Conservation (phyloP, 2,113 vertebrate genomes). For the Rana temporaria region DNA sequence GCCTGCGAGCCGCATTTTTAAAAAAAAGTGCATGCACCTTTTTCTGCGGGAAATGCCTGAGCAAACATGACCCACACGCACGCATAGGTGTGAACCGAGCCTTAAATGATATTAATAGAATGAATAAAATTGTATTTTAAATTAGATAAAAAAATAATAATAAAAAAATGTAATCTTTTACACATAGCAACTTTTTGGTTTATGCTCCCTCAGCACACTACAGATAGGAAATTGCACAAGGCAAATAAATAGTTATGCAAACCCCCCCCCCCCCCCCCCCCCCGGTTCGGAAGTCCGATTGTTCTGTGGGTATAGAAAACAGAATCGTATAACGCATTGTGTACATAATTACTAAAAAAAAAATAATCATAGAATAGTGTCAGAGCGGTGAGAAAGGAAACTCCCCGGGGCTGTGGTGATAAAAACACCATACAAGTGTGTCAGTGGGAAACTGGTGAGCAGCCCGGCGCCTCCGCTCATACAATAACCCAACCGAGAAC, state of each 20-base stretch:
- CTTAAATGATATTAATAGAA: too few relatives aligned
- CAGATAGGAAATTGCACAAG: not conserved
- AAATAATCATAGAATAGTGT: not conserved
- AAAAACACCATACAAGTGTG: constrained; percentile 45
- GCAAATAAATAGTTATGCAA: constrained; percentile 1
- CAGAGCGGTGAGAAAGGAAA: constrained; percentile 8
- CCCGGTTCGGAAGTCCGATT: not conserved
- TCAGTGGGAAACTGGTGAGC: constrained; percentile 50
- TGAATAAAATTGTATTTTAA: too few relatives aligned
- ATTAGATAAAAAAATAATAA: too few relatives aligned
- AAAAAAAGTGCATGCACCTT: too few relatives aligned
- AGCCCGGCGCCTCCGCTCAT: constrained; percentile 57
- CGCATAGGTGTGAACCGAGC: too few relatives aligned
- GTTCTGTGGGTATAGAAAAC: not conserved
- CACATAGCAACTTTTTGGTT: too few relatives aligned
- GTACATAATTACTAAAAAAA: not conserved
- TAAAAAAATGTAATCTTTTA: too few relatives aligned
- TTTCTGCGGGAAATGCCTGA: too few relatives aligned
- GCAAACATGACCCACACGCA: too few relatives aligned
- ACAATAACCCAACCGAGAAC: constrained; percentile 51
- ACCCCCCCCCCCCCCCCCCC: not conserved
- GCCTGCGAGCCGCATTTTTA: too few relatives aligned
- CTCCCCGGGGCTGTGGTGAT: constrained; percentile 52
- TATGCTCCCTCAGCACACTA: too few relatives aligned
- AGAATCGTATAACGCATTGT: not conserved